Base-by-base conservation (phyloP, 2,888 invertebrate species). In the Perizoma flavofasciatum region DNA sequence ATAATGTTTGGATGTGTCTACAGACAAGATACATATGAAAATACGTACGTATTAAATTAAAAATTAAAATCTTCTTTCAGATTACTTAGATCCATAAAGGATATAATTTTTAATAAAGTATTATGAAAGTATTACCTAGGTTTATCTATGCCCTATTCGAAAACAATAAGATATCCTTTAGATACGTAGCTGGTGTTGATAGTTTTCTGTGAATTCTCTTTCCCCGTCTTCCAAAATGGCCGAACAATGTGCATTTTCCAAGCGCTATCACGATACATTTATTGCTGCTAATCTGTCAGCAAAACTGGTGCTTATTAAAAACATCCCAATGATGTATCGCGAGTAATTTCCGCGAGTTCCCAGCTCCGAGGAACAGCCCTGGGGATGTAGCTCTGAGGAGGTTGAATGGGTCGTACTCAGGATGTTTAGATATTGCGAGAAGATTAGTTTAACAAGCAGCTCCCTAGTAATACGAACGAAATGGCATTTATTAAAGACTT, bases 311-410 rank as follows among this genome's bases (percentile, higher is more conserved):
- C 79, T 86, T 88, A 88, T 88, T 88, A 88, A 88, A 88, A 88
- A 85, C 83, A 85, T 84, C 85, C 78, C 83, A 82, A 84, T 88
- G 88, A 88, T 88, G 86, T 86, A 88, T 88, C 82, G 82, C 83
- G 70, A 78, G 85, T 84, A 86, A 86, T 86, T 85, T 83, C 82
- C 78, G 78, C 74, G 78, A 74, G 81, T 81, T 77, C 77, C 75
- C 72, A 41, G 46, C 49, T 49, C 43, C 33, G 34, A 47, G 10
- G 35, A 69, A 68, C 67, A 22, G 7, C 37, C 70, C 72, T 22
- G 22, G 22, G 22, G 22, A 3, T 22, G 22, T 22, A 22, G 63
- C 62, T 66, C 66, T 64, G 57, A 63, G 65, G 62, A 72, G 60
- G 41, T 46, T 22, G 43, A 9, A 37, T 40, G 49, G 47, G 22